phyloP scores from a whole-genome alignment of 2,797 vertebrate genomes.

The Gymnoscopelus braueri region DNA sequence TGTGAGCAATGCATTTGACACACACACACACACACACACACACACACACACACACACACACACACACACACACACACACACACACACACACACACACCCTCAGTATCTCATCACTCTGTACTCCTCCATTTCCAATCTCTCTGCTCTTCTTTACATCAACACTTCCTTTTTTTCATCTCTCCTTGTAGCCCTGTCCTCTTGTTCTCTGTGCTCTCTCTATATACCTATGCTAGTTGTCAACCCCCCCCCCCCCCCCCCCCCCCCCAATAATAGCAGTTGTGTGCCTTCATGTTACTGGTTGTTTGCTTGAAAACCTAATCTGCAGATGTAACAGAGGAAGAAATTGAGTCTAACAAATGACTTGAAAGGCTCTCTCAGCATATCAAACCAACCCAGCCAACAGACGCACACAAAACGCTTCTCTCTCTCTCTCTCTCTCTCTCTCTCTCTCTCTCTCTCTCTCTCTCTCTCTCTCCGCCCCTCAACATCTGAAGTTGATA shows the following conservation, averaged over 20 bases:
- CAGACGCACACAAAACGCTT: constrained; percentile 81
- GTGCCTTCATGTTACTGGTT: constrained; percentile 71
- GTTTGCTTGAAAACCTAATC: constrained; percentile 81
- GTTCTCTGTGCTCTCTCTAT: constrained; percentile 33
- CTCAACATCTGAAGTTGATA: constrained; percentile 80
- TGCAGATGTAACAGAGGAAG: constrained; percentile 77
- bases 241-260: constrained; percentile 67
- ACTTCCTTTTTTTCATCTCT: constrained; percentile 29
- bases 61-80: constrained; percentile 20
- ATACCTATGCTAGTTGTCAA: constrained; percentile 66
- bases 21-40: neutral
- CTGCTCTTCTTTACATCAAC: constrained; percentile 61
- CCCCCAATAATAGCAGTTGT: constrained; percentile 67
- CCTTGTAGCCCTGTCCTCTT: constrained; percentile 38
- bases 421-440: constrained; percentile 69
- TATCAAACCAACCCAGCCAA: constrained; percentile 75
- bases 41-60: neutral
- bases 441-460: constrained; percentile 48
- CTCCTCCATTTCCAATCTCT: constrained; percentile 66
- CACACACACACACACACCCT: constrained; percentile 45
- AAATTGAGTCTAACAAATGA: constrained; percentile 85
- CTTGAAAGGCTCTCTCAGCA: constrained; percentile 77
- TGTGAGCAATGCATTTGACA: neutral
- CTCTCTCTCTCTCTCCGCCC: constrained; percentile 58
- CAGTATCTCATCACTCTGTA: constrained; percentile 60